A percentile compares a stretch with the other conserved stretches of the same genome.
These are phyloP conservation scores for Agrypnus murinus DNA, from an alignment of 2,888 invertebrate genomes.

Conservation along the genomic window DNA sequence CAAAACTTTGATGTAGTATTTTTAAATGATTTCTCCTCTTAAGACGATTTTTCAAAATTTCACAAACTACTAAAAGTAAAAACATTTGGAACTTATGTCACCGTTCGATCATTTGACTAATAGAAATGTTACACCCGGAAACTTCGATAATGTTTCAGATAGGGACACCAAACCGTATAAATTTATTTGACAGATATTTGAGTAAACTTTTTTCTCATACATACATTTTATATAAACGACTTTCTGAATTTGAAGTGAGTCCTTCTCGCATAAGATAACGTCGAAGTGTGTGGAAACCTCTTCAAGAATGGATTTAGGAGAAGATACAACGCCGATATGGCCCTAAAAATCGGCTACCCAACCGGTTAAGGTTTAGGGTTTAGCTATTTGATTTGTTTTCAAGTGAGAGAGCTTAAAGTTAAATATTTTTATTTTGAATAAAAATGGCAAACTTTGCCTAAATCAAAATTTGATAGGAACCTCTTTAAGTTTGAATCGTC, in stretches of 20 bases:
- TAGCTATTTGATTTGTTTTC: constrained; percentile 31
- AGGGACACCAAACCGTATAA: constrained; percentile 16
- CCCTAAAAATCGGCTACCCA: constrained; percentile 26
- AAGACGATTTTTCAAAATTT: too few species aligned
- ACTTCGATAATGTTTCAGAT: constrained; percentile 20
- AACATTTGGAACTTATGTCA: background rate
- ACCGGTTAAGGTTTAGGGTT: constrained; percentile 26
- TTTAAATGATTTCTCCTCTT: too few species aligned
- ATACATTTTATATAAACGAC: constrained; percentile 44
- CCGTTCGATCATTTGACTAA: constrained; percentile 11
- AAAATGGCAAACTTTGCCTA: background rate
- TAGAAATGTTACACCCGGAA: constrained; percentile 11
- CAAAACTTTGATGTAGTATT: too few species aligned
- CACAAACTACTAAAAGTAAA: background rate
- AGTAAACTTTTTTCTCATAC: constrained; percentile 34
- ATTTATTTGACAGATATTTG: constrained; percentile 39
- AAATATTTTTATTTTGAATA: constrained; percentile 18
- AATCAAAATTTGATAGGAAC: too few species aligned
- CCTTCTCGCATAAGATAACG: constrained; percentile 39
- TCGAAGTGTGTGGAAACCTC: constrained; percentile 32
- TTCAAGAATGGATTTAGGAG: constrained; percentile 43
- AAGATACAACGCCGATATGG: constrained; percentile 36
- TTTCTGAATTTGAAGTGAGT: constrained; percentile 39
- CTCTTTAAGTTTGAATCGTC: too few species aligned
- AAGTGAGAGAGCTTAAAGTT: constrained; percentile 24